phyloP scores from a whole-genome alignment of 64 coral and sea anemone genomes.

The Catalaphyllia jardinei region DNA sequence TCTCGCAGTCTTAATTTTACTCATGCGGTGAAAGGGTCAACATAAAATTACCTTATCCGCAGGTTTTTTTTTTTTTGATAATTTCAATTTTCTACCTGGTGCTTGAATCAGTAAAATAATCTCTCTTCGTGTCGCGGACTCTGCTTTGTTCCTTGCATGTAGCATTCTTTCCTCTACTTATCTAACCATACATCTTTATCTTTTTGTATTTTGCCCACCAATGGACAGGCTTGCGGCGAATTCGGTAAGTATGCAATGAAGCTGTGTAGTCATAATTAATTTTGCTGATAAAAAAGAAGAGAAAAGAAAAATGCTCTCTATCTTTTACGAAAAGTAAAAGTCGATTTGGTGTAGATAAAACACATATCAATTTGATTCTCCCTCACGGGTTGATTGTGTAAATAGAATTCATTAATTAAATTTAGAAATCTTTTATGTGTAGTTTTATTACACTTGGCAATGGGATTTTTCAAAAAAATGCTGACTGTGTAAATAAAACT shows the following conservation, averaged over 20 bases:
- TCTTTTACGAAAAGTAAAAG: not conserved
- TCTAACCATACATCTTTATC: not conserved
- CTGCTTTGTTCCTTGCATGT: not conserved
- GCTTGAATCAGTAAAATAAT: not conserved
- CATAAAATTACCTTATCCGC: not conserved
- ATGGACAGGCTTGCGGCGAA: constrained; percentile 77
- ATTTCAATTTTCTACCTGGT: not conserved
- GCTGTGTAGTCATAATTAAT: not conserved
- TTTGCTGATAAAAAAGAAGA: not conserved
- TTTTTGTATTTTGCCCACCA: constrained; percentile 23
- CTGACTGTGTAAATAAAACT: not conserved
- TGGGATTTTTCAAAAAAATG: not conserved
- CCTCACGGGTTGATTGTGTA: not conserved
- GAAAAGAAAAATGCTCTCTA: not conserved
- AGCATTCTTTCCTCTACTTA: not conserved
- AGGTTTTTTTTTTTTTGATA: not conserved
- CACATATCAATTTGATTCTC: not conserved
- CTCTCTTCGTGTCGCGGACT: not conserved
- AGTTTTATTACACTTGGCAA: not conserved
- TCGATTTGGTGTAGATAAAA: not conserved
- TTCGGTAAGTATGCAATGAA: constrained; percentile 62
- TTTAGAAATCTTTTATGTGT: not conserved
- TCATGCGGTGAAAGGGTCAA: not conserved
- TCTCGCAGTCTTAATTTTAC: not conserved
- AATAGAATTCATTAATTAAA: too few relatives aligned